These are phyloP conservation scores for Amphipoea oculea DNA, from an alignment of 2,888 invertebrate species.

Conservation along the genomic window DNA sequence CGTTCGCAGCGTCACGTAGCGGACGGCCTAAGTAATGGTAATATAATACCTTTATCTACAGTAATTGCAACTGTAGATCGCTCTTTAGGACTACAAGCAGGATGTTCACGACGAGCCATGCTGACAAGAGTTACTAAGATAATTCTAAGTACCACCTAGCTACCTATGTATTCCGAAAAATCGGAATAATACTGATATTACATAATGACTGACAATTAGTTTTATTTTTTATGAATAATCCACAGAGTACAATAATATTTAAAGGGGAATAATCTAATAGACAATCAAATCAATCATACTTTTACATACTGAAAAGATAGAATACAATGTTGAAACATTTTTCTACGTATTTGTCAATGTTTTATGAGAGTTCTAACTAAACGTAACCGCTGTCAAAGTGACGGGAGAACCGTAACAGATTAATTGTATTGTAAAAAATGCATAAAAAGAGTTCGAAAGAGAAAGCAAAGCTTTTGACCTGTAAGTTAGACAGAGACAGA, in stretches of 20 bases:
- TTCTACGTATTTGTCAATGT: neutral
- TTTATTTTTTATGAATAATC: slow-evolving; percentile 3
- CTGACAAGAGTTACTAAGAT: neutral
- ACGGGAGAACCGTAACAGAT: slow-evolving; percentile 7
- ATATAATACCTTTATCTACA: slow-evolving; percentile 38
- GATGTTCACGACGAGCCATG: slow-evolving; percentile 22
- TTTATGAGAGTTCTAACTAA: slow-evolving; percentile 1
- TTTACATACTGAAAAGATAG: too few species aligned
- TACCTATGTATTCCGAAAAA: neutral
- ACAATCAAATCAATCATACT: neutral
- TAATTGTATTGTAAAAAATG: neutral
- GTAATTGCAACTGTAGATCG: neutral
- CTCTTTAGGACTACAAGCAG: neutral
- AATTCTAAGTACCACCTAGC: neutral
- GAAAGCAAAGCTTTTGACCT: neutral
- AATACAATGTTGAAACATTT: neutral
- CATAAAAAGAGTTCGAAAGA: slow-evolving; percentile 20
- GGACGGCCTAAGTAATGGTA: neutral
- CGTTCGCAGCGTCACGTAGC: neutral
- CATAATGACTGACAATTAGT: slow-evolving; percentile 7
- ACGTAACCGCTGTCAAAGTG: slow-evolving; percentile 34
- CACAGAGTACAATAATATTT: neutral
- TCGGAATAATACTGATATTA: neutral
- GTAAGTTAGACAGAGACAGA: neutral
- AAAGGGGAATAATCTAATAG: neutral